These are phyloP conservation scores for Leptobrachium ailaonicum DNA, from an alignment of 2,113 vertebrate species.

Conservation along the genomic window DNA sequence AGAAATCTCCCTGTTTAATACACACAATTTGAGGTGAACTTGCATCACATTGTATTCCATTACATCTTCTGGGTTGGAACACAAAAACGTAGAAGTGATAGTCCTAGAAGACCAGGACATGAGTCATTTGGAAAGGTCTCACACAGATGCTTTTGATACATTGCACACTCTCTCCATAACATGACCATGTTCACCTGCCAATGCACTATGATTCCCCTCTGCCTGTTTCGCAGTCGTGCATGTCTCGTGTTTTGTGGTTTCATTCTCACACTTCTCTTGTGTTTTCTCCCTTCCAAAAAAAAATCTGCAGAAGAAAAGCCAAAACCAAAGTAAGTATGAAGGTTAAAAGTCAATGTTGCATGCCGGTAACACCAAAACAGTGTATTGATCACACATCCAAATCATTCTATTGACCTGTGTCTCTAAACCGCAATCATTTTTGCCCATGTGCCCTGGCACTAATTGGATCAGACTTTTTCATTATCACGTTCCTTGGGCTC, in stretches of 20 bases:
- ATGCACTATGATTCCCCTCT: neutral
- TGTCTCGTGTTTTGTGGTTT: neutral
- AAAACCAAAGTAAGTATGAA: constrained; percentile 45
- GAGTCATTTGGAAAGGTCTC: neutral
- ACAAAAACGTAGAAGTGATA: too few relatives aligned
- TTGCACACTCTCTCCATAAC: neutral
- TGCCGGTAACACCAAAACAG: too few relatives aligned
- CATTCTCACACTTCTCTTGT: constrained; percentile 12
- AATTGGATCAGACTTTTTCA: too few relatives aligned
- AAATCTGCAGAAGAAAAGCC: constrained; percentile 40
- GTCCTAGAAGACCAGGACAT: neutral
- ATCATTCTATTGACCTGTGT: too few relatives aligned
- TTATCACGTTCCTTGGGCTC: too few relatives aligned
- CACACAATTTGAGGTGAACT: neutral
- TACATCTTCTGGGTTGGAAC: too few relatives aligned
- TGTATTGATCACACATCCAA: too few relatives aligned
- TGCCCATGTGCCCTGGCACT: too few relatives aligned
- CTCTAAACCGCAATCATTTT: too few relatives aligned
- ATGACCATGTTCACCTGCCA: neutral
- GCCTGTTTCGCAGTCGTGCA: neutral
- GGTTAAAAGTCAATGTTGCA: too few relatives aligned
- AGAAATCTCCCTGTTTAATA: neutral
- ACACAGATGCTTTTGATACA: neutral
- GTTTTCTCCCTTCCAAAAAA: constrained; percentile 3
- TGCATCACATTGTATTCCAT: too few relatives aligned